These are phyloP conservation scores for Eunapius fragilis DNA, from an alignment of 37 sponge, comb jelly and placozoan species.

Conservation along the genomic window DNA sequence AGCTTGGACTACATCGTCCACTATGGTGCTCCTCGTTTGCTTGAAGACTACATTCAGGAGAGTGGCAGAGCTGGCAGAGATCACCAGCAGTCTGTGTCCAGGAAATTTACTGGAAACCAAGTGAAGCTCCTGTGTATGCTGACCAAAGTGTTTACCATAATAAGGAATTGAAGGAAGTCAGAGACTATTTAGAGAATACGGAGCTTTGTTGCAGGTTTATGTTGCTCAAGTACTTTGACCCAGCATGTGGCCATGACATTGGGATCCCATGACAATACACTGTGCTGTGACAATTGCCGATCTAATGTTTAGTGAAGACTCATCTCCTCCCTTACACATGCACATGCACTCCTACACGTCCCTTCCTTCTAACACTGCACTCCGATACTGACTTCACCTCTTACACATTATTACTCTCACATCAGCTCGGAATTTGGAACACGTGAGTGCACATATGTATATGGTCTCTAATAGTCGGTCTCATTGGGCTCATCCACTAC, in stretches of 20 bases:
- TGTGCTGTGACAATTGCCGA: conserved; percentile 29
- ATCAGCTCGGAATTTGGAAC: neutral
- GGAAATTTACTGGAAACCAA: conserved; percentile 47
- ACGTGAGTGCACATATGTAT: neutral
- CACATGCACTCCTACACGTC: neutral
- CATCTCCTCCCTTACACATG: neutral
- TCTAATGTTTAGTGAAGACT: neutral
- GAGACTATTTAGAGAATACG: conserved; percentile 28
- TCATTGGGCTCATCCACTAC: neutral
- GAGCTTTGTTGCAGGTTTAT: conserved; percentile 9
- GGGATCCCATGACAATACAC: neutral
- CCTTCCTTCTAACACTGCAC: neutral
- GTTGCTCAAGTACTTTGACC: conserved; percentile 36
- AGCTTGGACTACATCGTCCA: conserved; percentile 24
- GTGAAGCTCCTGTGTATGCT: conserved; percentile 11
- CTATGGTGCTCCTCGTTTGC: conserved; percentile 50
- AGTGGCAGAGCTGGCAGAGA: conserved; percentile 38
- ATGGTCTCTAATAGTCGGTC: neutral
- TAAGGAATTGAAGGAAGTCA: conserved; percentile 4
- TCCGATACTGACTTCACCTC: too few species aligned
- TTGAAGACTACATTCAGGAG: conserved; percentile 41
- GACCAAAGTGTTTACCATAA: neutral
- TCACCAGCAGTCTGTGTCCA: conserved; percentile 24
- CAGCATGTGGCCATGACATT: neutral
- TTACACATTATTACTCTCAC: neutral